Conservation (phyloP, 2,797 vertebrate species). For the Tiaroga cobitis region DNA sequence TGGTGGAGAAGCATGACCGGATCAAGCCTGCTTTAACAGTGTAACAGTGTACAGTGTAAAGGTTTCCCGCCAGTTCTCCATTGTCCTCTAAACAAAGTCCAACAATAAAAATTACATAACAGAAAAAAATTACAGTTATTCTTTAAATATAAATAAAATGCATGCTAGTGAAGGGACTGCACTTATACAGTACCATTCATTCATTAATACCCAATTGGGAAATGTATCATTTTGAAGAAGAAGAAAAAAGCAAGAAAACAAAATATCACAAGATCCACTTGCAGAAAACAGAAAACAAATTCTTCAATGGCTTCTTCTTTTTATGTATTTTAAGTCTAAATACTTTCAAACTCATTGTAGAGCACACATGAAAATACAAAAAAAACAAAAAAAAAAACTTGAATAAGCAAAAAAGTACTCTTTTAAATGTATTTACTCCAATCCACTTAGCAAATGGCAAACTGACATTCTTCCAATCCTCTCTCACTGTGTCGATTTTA, state of each 20-base stretch:
- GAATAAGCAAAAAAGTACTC: not conserved
- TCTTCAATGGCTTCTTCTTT: not conserved
- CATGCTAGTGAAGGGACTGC: not conserved
- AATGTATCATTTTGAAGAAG: not conserved
- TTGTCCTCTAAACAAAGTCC: not conserved
- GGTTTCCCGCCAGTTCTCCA: constrained; percentile 14
- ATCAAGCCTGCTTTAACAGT: not conserved
- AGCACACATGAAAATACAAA: not conserved
- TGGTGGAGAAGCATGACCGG: constrained; percentile 54
- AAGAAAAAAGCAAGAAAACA: not conserved
- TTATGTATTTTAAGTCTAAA: not conserved
- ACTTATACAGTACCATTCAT: not conserved
- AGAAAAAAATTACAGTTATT: not conserved
- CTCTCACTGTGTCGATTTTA: constrained; percentile 22
- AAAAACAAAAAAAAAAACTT: not conserved
- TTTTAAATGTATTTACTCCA: not conserved
- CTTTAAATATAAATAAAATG: not conserved
- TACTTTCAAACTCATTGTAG: not conserved
- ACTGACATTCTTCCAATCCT: constrained; percentile 36
- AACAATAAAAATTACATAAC: not conserved
- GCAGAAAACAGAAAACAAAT: not conserved
- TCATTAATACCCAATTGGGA: not conserved
- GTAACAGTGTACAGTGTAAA: not conserved
- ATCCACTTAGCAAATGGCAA: not conserved
- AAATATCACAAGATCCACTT: not conserved